Conservation (phyloP, 2,888 invertebrate genomes). For the Aplocera efformata region DNA sequence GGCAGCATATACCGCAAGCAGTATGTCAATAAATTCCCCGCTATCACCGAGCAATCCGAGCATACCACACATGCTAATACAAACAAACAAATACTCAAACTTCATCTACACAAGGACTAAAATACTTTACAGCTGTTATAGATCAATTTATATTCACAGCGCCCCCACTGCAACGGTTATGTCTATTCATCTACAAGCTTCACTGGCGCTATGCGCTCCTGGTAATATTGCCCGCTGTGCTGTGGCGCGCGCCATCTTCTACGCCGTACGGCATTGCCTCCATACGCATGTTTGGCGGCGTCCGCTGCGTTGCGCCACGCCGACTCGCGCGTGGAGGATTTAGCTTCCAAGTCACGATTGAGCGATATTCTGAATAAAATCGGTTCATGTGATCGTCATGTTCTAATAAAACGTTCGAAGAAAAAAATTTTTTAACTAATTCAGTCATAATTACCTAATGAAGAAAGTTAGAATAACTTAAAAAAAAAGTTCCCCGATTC, state of each 20-base stretch:
- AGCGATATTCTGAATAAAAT: not conserved
- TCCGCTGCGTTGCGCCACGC: too few relatives aligned
- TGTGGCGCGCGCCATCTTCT: conserved; percentile 73
- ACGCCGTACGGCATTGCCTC: too few relatives aligned
- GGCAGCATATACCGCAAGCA: conserved; percentile 52
- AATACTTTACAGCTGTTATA: conserved; percentile 5
- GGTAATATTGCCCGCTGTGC: conserved; percentile 67
- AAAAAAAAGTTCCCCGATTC: too few relatives aligned
- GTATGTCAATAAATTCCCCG: conserved; percentile 49
- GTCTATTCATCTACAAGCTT: conserved; percentile 23
- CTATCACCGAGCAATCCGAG: not conserved
- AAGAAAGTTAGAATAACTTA: too few relatives aligned
- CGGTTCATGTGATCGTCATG: too few relatives aligned
- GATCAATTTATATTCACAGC: conserved; percentile 25
- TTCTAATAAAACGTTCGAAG: too few relatives aligned
- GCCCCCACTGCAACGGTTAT: conserved; percentile 26
- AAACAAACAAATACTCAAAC: conserved; percentile 33
- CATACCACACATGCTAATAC: conserved; percentile 26
- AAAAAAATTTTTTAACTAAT: too few relatives aligned
- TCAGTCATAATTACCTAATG: too few relatives aligned
- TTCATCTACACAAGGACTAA: conserved; percentile 3
- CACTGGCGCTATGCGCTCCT: conserved; percentile 46
- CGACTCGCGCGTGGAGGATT: not conserved
- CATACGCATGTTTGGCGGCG: too few relatives aligned
- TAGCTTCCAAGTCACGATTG: conserved; percentile 3